Base-by-base conservation (phyloP, 2,888 invertebrate species). In the Terebella lapidaria region DNA sequence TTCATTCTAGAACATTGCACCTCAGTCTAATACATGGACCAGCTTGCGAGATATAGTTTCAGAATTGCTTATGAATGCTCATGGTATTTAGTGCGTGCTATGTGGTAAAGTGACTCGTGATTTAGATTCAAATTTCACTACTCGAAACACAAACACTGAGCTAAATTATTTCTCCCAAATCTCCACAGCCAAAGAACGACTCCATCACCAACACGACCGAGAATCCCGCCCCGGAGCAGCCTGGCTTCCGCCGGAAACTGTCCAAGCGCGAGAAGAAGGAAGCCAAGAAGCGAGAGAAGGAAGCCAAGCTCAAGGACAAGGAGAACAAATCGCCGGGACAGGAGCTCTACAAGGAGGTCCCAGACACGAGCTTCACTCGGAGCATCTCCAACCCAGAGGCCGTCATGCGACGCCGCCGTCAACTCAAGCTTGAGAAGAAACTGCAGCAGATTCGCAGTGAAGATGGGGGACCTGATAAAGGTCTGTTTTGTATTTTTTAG, bases 301-400 rank as follows among this genome's bases (percentile, higher is more conserved):
- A 77, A 59, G 69, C 88, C 20, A 69, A 69, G 46, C 54, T 62
- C 18, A 35, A 51, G 1, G 93, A 93, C 77, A 94, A 93, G 83
- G 69, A 64, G 56, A 63, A 67, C 29, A 62, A 66, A 47, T 53
- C 54, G 22, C 59, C 56, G 20, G 80, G 77, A 26, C 75, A 78
- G 58, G 72, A 75, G 56, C 70, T 82, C 54, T 82, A 81, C 69
- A 88, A 73, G 45, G 96, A 96, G 84, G 83, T 97, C 71, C 97
- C 97, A 27, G 95, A 97, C 83, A 96, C 95, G 56, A 95, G 74
- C 61, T 99, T 99, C 83, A 99, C 97, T 54, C 87, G 99, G 74
- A 96, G 95, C 73, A 99, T 99, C 79, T 97, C 96, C 66, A 99
- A 99, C 84, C 99, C 99, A 2, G 99, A 99, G 84, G 95, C 96